Evolutionary conservation across 1,140 invertebrate genomes (phyloP).

Genomic region (Euwallacea similis): DNA sequence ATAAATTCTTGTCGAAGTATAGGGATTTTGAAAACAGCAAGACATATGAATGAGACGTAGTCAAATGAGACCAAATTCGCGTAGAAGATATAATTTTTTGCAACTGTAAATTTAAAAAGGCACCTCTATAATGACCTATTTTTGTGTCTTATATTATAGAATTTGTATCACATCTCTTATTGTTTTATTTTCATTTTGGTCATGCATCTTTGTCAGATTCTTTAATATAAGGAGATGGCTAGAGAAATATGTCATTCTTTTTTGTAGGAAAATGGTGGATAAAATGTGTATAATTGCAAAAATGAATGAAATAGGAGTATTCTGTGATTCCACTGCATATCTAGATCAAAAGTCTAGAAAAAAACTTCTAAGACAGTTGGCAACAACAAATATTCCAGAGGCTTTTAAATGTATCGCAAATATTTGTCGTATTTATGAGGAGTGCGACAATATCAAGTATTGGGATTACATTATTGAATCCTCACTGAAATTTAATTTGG

Average conservation of each 20-base stretch:
- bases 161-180: too few species aligned
- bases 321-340: slow-evolving; percentile 33
- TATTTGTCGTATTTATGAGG: slow-evolving; percentile 43
- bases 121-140: too few species aligned
- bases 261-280: slow-evolving; percentile 44
- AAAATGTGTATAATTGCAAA: slow-evolving; percentile 44
- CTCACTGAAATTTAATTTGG: slow-evolving; percentile 39
- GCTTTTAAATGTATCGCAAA: slow-evolving; percentile 43
- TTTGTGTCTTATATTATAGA: too few species aligned
- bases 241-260: slow-evolving; percentile 1
- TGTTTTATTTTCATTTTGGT: too few species aligned
- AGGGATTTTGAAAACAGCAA: too few species aligned
- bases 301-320: slow-evolving; percentile 40
- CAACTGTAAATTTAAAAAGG: too few species aligned
- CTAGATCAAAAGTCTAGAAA: slow-evolving; percentile 43
- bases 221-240: too few species aligned
- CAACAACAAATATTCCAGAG: slow-evolving; percentile 28
- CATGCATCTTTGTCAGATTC: too few species aligned
- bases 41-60: too few species aligned
- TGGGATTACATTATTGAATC: slow-evolving; percentile 44
- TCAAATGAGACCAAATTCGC: too few species aligned
- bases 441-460: slow-evolving; percentile 41
- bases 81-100: too few species aligned
- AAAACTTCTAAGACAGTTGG: slow-evolving; percentile 41
- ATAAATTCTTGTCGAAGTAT: too few species aligned